Conservation (phyloP, 2,797 vertebrate genomes). For the Luscinia megarhynchos region DNA sequence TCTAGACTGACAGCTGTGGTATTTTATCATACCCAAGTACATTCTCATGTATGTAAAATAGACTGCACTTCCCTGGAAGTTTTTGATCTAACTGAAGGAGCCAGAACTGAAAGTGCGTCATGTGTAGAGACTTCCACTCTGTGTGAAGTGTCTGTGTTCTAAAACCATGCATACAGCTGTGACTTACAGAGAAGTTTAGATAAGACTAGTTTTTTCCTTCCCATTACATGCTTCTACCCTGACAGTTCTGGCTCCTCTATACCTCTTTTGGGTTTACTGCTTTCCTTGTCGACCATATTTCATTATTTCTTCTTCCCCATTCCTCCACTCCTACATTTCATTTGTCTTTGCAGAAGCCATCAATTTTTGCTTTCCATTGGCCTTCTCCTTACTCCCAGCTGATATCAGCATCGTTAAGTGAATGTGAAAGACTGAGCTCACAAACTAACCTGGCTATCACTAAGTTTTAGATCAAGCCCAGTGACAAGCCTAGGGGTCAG, state of each 20-base stretch:
- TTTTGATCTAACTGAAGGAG: neutral
- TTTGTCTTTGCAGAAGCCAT: neutral
- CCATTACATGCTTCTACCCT: neutral
- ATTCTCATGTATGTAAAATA: constrained; percentile 12
- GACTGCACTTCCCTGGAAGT: neutral
- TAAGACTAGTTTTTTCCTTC: neutral
- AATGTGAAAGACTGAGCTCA: neutral
- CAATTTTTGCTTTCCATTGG: neutral
- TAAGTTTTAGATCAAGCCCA: neutral
- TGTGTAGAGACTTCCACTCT: neutral
- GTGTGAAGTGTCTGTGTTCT: neutral
- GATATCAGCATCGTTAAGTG: neutral
- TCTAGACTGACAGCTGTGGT: constrained; percentile 17
- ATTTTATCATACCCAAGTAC: constrained; percentile 18
- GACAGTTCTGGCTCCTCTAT: neutral
- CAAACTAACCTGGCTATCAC: neutral
- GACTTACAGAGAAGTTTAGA: neutral
- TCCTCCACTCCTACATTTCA: fast-evolving
- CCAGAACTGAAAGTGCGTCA: neutral
- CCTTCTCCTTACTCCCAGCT: neutral
- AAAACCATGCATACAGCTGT: neutral
- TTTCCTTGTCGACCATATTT: neutral
- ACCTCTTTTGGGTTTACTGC: neutral
- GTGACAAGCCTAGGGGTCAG: neutral
- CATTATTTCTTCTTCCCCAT: neutral